Evolutionary conservation across 2,888 invertebrate species (phyloP).

Genomic region (Epistrophe eligans): DNA sequence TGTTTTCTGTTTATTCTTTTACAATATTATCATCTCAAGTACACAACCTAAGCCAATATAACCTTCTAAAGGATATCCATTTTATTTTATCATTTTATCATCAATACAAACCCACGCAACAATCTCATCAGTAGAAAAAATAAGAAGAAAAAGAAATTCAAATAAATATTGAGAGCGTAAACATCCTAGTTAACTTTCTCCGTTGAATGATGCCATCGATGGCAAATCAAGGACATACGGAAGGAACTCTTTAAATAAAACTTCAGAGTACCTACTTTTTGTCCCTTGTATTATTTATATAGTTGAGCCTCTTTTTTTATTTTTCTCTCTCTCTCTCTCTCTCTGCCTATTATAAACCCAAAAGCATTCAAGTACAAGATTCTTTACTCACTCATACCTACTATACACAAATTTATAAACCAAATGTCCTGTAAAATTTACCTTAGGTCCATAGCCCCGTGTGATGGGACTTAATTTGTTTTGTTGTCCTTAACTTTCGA

Average conservation of each 20-base stretch:
- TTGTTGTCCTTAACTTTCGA: not conserved
- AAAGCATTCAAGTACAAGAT: not conserved
- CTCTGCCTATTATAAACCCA: not conserved
- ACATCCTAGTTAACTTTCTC: conserved; percentile 6
- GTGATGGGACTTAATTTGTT: not conserved
- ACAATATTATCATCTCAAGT: conserved; percentile 6
- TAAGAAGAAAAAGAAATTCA: not conserved
- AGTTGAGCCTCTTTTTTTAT: not conserved
- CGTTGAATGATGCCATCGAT: not conserved
- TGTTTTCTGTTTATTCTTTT: not conserved
- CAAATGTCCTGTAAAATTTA: conserved; percentile 9
- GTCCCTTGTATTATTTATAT: not conserved
- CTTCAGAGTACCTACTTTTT: conserved; percentile 10
- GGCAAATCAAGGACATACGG: conserved; percentile 27
- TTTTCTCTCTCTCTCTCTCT: not conserved
- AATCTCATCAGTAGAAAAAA: conserved; percentile 5
- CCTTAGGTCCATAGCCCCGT: not conserved
- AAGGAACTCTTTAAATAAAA: conserved; percentile 23
- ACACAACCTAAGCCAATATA: conserved; percentile 9
- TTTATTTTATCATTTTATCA: conserved; percentile 7
- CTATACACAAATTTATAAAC: not conserved
- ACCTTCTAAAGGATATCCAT: not conserved
- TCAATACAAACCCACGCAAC: conserved; percentile 4
- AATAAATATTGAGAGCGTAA: conserved; percentile 25
- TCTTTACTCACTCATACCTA: not conserved